A percentile compares a stretch with the other conserved stretches of the same genome.
Conservation (phyloP, 1,140 invertebrate genomes). For the Drosophila gunungcola region DNA sequence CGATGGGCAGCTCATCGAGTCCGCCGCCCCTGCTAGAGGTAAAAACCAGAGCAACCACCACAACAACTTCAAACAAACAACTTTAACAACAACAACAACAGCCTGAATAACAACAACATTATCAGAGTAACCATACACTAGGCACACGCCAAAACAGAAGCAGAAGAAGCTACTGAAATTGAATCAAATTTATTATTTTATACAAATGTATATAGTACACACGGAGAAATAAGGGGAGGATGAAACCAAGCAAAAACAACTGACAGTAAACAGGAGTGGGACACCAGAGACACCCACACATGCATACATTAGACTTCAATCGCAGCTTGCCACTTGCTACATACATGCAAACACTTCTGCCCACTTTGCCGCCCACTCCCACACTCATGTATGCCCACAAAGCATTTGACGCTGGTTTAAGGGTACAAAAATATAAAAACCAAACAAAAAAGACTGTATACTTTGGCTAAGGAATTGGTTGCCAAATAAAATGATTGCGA, state of each 20-base stretch:
- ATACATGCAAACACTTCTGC: constrained; percentile 23
- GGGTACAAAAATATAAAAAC: background rate
- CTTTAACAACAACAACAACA: constrained; percentile 23
- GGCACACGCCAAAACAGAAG: constrained; percentile 20
- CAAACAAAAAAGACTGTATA: constrained; percentile 1
- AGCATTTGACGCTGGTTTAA: constrained; percentile 4
- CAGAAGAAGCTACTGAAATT: constrained; percentile 19
- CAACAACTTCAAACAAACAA: constrained; percentile 10
- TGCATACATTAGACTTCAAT: constrained; percentile 31
- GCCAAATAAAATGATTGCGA: too few species aligned
- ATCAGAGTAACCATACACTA: constrained; percentile 27
- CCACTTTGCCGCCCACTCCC: background rate
- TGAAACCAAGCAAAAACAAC: constrained; percentile 18
- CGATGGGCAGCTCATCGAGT: constrained; percentile 94
- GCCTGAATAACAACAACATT: constrained; percentile 7
- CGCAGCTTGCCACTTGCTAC: too few species aligned
- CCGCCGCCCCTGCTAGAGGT: constrained; percentile 87
- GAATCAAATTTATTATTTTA: constrained; percentile 55
- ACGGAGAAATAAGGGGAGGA: constrained; percentile 8
- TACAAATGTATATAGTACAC: constrained; percentile 55
- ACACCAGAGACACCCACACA: constrained; percentile 17
- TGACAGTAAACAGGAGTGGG: constrained; percentile 32
- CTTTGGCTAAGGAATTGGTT: constrained; percentile 3
- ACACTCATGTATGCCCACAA: constrained; percentile 7
- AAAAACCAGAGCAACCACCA: constrained; percentile 44